phyloP scores from a whole-genome alignment of 2,113 vertebrate species.

The Calyptommatus sinebrachiatus region DNA sequence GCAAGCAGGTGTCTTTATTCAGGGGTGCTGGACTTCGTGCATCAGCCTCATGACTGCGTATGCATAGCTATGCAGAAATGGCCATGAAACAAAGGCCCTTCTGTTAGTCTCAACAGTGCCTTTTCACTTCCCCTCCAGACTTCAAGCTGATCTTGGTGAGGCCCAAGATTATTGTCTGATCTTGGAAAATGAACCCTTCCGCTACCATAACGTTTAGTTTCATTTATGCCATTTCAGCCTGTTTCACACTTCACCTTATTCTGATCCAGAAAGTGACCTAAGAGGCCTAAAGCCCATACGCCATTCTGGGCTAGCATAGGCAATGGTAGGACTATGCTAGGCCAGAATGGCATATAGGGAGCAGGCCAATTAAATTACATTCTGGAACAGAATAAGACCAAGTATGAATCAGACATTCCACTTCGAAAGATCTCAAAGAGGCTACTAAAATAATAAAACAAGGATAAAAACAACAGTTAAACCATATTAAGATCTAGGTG shows the following conservation, averaged over 20 bases:
- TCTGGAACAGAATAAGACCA: too few species aligned
- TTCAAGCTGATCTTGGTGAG: slow-evolving; percentile 13
- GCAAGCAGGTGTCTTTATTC: slow-evolving; percentile 22
- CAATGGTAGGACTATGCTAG: too few species aligned
- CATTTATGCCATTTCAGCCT: background rate
- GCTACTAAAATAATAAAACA: too few species aligned
- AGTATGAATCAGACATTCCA: too few species aligned
- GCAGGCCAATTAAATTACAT: too few species aligned
- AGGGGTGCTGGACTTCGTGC: background rate
- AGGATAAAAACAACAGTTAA: background rate
- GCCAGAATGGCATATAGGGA: too few species aligned
- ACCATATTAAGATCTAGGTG: background rate
- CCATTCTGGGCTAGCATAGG: too few species aligned
- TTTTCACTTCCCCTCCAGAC: slow-evolving; percentile 10
- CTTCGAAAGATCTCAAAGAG: too few species aligned
- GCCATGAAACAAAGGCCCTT: slow-evolving; percentile 18
- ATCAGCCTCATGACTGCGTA: slow-evolving; percentile 3
- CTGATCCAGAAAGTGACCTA: too few species aligned
- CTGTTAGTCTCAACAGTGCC: slow-evolving; percentile 2
- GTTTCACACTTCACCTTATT: too few species aligned
- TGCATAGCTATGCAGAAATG: slow-evolving; percentile 19
- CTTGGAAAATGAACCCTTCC: background rate
- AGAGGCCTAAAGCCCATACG: too few species aligned
- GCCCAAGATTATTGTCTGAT: background rate
- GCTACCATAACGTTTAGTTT: too few species aligned